Evolutionary conservation across 2,888 invertebrate species (phyloP), one percentile per base, ranked within the genome.

Genomic region (Aphidoletes aphidimyza): DNA sequence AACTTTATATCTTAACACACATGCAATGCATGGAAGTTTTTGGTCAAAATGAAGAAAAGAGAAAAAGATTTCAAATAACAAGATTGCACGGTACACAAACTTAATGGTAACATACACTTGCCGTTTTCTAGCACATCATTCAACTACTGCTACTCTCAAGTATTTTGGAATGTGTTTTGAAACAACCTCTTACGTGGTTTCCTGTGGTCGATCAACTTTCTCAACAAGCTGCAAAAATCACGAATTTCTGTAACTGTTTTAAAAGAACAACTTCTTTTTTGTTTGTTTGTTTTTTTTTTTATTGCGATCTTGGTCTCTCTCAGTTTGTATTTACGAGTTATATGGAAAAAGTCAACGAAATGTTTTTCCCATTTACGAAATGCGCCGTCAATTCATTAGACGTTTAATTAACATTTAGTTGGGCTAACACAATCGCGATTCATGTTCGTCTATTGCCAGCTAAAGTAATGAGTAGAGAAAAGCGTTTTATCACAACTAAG

Each of bases 331-430:
- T n/a, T n/a, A n/a, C n/a, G n/a, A n/a, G n/a, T n/a, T n/a, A n/a
- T n/a, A n/a, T n/a, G n/a, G n/a, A n/a, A n/a, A n/a, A n/a, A n/a
- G n/a, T n/a, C n/a, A n/a, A 39, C 11, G 39, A 8, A 39, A 8
- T 39, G 5, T 39, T 39, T 39, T 11, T 39, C 39, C 39, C 11
- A 39, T 39, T 11, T 39, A 5, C 11, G 39, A 2, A 69, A 30
- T 69, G 26, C 69, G 69, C 69, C n/a, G n/a, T n/a, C 69, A 69
- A 69, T 54, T 54, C 54, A 54, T 54, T 54, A 54, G 22, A 54
- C 22, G 22, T 54, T 19, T 54, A 54, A 69, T 34, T 69, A 69
- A 30, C 69, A 69, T 69, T 69, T 14, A 69, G 69, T 22, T 54
- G n/a, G 22, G 47, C 1, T n/a, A 30, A 69, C 34, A 30, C 30